Evolutionary conservation across 2,888 invertebrate species (phyloP), one percentile per base, ranked within the genome.

Genomic region (Odontocerum albicorne): DNA sequence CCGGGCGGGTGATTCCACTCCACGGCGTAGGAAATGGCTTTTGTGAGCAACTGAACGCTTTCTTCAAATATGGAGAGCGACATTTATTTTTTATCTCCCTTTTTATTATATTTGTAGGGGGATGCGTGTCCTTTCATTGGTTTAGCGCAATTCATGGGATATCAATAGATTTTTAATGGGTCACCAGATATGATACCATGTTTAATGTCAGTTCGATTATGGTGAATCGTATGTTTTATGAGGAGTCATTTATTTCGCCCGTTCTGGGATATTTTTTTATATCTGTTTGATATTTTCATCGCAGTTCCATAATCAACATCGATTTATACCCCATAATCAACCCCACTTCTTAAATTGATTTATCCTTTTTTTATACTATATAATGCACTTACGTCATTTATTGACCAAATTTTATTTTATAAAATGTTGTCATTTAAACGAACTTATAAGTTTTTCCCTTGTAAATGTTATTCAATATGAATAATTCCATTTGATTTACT

Each of bases 141-240:
- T 39, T 51, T 47, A 47, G 43, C 45, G 46, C 46, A 49, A 54
- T 54, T 60, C 60, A 19, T 49, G 55, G 44, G 53, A 59, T 53
- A 49, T 53, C 56, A 45, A 60, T 57, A 56, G 60, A 57, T 60
- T 57, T 57, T 54, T 60, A 60, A 60, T 60, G 57, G 60, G 57
- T 60, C 57, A 54, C 49, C 36, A 49, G 57, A 53, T 49, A 49
- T 45, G 56, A 56, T 56, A 56, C 45, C 50, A 40, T 51, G 13
- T 49, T 59, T 59, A 59, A 59, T 59, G 59, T 36, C 36, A 49
- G 31, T 22, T 27, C 49, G 20, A 45, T 50, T 32, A 27, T 49
- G 31, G 43, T 32, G 43, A 55, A 31, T 55, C 45, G 40, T 50
- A 49, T 55, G 55, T 21, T 55, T 44, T 50, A 35, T 50, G 42